Conservation (phyloP, 2,113 vertebrate genomes). For the Hypanus sabinus region DNA sequence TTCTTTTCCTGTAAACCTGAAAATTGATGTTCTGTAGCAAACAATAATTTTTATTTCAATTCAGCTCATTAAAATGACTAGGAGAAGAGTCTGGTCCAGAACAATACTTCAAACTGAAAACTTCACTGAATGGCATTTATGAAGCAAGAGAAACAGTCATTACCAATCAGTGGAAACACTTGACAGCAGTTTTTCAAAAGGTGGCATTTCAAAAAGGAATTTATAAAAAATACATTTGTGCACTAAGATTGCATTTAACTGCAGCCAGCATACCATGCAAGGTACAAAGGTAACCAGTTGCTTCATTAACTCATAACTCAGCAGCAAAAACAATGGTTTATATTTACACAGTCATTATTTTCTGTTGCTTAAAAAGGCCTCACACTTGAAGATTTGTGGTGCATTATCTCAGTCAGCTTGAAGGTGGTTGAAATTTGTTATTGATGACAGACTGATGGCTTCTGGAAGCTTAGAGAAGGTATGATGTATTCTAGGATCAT, state of each 20-base stretch:
- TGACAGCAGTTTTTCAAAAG: not conserved
- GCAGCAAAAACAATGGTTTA: not conserved
- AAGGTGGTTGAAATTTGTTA: not conserved
- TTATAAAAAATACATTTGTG: not conserved
- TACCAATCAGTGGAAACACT: constrained; percentile 4
- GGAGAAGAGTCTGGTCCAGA: not conserved
- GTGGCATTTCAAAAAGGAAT: not conserved
- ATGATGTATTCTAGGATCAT: not conserved
- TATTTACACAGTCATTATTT: not conserved
- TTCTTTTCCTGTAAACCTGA: not conserved
- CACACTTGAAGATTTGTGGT: too few species aligned
- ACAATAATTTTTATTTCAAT: constrained; percentile 23
- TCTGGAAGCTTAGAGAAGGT: not conserved
- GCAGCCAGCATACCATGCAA: not conserved
- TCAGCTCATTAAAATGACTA: not conserved
- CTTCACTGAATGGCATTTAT: not conserved
- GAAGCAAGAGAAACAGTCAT: not conserved
- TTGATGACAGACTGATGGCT: not conserved
- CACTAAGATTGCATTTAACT: not conserved
- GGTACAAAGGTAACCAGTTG: not conserved
- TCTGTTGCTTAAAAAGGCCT: not conserved
- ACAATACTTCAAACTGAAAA: not conserved
- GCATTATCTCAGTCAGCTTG: not conserved
- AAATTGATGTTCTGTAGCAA: constrained; percentile 6
- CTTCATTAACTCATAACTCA: not conserved